These are phyloP conservation scores for Campoletis sonorensis DNA, from an alignment of 1,140 invertebrate species.

Conservation along the genomic window DNA sequence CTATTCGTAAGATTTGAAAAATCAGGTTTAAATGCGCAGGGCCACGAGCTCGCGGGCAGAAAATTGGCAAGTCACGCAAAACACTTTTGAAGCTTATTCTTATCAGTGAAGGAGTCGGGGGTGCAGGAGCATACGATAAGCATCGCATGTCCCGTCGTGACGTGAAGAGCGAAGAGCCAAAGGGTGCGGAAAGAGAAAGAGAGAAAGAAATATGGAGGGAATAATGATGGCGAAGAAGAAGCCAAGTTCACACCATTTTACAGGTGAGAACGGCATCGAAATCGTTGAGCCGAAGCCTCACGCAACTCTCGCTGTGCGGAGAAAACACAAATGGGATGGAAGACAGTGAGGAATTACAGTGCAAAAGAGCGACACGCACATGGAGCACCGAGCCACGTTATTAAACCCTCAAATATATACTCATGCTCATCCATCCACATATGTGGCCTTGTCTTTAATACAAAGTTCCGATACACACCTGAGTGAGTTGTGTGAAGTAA, in stretches of 20 bases:
- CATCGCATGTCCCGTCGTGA: constrained; percentile 22
- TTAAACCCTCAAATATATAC: constrained; percentile 36
- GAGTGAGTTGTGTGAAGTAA: too few relatives aligned
- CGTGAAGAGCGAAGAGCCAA: constrained; percentile 20
- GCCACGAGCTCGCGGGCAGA: neutral
- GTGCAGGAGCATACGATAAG: constrained; percentile 23
- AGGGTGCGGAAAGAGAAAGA: constrained; percentile 3
- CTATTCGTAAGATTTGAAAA: neutral
- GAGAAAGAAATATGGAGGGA: constrained; percentile 12
- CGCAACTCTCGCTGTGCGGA: constrained; percentile 27
- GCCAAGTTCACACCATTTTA: constrained; percentile 50
- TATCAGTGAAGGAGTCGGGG: neutral
- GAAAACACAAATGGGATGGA: constrained; percentile 50
- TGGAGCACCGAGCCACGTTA: constrained; percentile 6
- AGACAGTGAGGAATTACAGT: constrained; percentile 55
- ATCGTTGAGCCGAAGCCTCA: constrained; percentile 47
- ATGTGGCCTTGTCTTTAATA: too few relatives aligned
- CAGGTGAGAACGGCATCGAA: constrained; percentile 49
- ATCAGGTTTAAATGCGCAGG: neutral
- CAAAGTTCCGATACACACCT: too few relatives aligned
- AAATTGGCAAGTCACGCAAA: neutral
- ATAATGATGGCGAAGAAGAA: constrained; percentile 10
- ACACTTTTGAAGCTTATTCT: constrained; percentile 6
- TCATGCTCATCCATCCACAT: too few relatives aligned
- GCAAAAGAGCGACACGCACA: constrained; percentile 46